Percentiles rank a stretch among this genome's conserved stretches.
Conservation (phyloP, 2,888 invertebrate genomes). For the Catotricha subobsoleta region DNA sequence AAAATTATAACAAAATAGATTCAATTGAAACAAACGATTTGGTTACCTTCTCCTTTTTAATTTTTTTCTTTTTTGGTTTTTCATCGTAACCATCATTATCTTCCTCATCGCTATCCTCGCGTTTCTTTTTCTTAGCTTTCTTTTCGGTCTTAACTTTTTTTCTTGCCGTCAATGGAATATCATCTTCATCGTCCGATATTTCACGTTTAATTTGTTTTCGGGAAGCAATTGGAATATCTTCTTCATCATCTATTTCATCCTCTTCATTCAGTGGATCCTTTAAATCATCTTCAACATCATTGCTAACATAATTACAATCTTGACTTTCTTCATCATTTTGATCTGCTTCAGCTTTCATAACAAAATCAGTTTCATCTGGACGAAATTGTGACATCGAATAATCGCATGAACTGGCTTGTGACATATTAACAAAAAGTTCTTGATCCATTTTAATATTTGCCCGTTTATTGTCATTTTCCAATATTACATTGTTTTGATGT, state of each 20-base stretch:
- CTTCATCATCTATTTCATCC: constrained; percentile 42
- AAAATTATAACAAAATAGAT: neutral
- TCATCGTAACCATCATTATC: constrained; percentile 42
- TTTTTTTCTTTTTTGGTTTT: constrained; percentile 36
- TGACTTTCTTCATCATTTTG: constrained; percentile 22
- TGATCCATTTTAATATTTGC: constrained; percentile 22
- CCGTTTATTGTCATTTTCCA: too few relatives aligned
- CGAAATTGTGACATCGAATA: constrained; percentile 51
- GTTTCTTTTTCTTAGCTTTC: constrained; percentile 35
- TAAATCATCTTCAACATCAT: constrained; percentile 25
- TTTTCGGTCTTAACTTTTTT: constrained; percentile 47
- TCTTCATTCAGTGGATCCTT: neutral
- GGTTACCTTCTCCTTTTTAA: constrained; percentile 21
- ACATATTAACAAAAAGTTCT: constrained; percentile 30
- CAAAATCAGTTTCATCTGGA: constrained; percentile 31
- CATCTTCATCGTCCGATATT: constrained; percentile 46
- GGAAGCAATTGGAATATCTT: constrained; percentile 49
- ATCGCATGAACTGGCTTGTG: constrained; percentile 49
- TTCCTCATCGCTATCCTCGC: constrained; percentile 32
- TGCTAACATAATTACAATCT: constrained; percentile 19
- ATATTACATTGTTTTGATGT: neutral
- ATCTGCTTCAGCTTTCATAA: constrained; percentile 33
- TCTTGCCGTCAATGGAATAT: constrained; percentile 44
- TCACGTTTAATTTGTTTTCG: constrained; percentile 26
- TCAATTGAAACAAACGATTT: neutral